Evolutionary conservation across 2,888 invertebrate species (phyloP).

Genomic region (Ennomos fuscantarius): DNA sequence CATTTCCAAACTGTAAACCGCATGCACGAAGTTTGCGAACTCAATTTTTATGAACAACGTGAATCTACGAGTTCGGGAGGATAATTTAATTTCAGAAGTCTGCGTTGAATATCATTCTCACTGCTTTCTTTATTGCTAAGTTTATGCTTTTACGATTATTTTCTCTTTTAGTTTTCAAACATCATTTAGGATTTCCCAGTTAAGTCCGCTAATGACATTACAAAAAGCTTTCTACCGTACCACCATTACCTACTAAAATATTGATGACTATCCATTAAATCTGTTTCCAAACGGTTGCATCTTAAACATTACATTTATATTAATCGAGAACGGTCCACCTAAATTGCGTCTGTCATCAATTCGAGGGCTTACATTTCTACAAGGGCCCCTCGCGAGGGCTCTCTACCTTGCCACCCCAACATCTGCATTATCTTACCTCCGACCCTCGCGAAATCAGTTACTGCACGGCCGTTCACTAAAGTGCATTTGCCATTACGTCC

Average conservation of each 20-base stretch:
- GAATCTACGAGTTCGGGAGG: conserved; percentile 42
- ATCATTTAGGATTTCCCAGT: no score
- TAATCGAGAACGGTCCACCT: conserved; percentile 72
- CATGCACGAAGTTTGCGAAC: conserved; percentile 67
- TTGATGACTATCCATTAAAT: conserved; percentile 28
- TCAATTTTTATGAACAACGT: conserved; percentile 70
- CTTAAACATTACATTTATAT: conserved; percentile 67
- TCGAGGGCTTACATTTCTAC: conserved; percentile 47
- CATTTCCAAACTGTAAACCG: conserved; percentile 62
- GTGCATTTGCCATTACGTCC: conserved; percentile 77
- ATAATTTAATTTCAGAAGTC: conserved; percentile 60
- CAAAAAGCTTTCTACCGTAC: neutral
- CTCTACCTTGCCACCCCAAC: conserved; percentile 58
- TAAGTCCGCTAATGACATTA: neutral
- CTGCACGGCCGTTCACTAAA: conserved; percentile 77
- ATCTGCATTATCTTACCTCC: conserved; percentile 83
- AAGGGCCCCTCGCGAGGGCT: conserved; percentile 40
- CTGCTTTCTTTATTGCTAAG: conserved; percentile 15
- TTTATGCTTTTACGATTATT: neutral
- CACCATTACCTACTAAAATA: conserved; percentile 11
- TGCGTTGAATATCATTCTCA: conserved; percentile 27
- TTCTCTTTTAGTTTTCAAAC: no score
- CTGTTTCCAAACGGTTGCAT: conserved; percentile 29
- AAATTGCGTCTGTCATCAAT: conserved; percentile 78
- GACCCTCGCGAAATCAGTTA: conserved; percentile 73